Evolutionary conservation across 2,113 vertebrate genomes (phyloP).

Genomic region (Thryonomys swinderianus): DNA sequence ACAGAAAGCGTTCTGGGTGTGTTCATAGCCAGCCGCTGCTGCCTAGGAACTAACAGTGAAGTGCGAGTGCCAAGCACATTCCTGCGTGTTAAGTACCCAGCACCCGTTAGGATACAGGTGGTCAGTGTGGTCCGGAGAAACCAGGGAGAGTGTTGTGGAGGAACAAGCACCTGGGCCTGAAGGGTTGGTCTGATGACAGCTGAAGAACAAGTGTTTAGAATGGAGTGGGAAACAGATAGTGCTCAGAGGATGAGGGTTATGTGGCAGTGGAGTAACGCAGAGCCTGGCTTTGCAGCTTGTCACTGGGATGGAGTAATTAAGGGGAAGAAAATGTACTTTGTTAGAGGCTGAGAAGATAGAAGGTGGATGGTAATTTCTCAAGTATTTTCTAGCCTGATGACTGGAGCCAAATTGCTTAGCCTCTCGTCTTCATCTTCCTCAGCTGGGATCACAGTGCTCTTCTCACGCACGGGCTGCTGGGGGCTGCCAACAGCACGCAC

Average conservation of each 20-base stretch:
- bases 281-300: neutral
- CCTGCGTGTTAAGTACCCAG: neutral
- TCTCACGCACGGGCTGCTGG: neutral
- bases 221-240: neutral
- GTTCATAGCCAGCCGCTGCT: neutral
- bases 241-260: neutral
- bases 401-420: neutral
- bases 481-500: neutral
- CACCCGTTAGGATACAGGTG: neutral
- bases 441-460: neutral
- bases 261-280: neutral
- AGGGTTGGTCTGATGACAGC: neutral
- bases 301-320: neutral
- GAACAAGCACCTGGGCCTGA: neutral
- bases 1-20: neutral
- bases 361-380: neutral
- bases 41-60: neutral
- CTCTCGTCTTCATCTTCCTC: neutral
- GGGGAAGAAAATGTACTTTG: neutral
- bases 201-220: neutral
- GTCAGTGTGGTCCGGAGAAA: neutral
- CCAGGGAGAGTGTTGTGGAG: neutral
- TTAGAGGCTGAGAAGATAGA: neutral
- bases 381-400: neutral
- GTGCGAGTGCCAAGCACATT: neutral